phyloP scores from a whole-genome alignment of 2,113 vertebrate species.

The Puffinus mauretanicus region DNA sequence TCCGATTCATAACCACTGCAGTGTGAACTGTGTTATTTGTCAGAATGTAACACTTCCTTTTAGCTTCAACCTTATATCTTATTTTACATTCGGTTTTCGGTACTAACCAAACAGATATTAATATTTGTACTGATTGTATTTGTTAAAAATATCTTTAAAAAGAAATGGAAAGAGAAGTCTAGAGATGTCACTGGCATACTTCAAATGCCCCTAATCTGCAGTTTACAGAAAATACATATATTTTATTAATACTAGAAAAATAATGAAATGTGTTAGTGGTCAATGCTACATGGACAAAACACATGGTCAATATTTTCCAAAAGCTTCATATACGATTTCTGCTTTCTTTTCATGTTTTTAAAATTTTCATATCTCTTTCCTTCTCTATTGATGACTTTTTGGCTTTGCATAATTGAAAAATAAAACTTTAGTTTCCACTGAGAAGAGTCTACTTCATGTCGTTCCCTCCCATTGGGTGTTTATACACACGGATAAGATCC shows the following conservation, averaged over 20 bases:
- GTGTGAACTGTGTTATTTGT: not conserved
- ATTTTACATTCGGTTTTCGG: not conserved
- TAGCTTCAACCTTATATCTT: not conserved
- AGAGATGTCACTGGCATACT: not conserved
- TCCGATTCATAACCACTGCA: not conserved
- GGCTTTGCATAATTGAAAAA: not conserved
- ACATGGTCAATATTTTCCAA: not conserved
- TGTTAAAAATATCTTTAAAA: not conserved
- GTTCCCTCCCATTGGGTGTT: not conserved
- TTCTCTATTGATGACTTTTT: not conserved
- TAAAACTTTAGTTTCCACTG: not conserved
- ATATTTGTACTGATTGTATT: not conserved
- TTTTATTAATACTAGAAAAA: not conserved
- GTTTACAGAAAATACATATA: not conserved
- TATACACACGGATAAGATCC: not conserved
- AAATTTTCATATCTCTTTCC: not conserved
- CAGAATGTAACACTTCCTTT: not conserved
- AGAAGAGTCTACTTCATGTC: not conserved
- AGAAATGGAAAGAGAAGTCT: not conserved
- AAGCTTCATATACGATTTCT: not conserved
- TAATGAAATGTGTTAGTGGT: not conserved
- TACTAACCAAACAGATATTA: not conserved
- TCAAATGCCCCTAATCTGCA: not conserved
- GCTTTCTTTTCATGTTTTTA: not conserved
- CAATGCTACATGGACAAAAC: not conserved